phyloP scores from a whole-genome alignment of 2,797 vertebrate genomes.

The Gallirallus australis region DNA sequence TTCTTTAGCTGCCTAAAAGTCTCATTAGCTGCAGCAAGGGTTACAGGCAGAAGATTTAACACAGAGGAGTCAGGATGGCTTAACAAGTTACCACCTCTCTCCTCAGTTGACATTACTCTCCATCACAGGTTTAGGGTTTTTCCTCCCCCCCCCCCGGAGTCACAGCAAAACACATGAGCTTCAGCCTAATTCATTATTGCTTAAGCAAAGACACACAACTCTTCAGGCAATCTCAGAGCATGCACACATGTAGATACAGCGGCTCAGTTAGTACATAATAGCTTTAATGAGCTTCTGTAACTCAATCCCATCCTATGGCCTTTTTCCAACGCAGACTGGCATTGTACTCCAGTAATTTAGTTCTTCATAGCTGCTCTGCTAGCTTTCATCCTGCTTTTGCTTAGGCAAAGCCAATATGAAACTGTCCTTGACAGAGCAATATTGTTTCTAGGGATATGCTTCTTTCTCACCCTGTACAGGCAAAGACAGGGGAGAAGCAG shows the following conservation, averaged over 20 bases:
- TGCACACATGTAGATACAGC: background rate
- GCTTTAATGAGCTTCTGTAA: background rate
- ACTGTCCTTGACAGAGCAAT: background rate
- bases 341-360: background rate
- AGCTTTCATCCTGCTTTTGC: slow-evolving; percentile 16
- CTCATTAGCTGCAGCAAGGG: background rate
- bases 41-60: background rate
- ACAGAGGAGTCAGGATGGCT: background rate
- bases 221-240: background rate
- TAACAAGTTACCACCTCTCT: background rate
- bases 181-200: background rate
- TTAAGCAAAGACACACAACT: background rate
- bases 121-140: background rate
- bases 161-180: background rate
- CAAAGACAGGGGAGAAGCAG: background rate
- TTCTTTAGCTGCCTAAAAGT: background rate
- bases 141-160: background rate
- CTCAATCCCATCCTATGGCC: background rate
- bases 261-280: background rate
- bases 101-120: background rate
- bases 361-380: background rate
- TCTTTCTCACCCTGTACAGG: background rate
- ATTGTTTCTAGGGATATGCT: background rate
- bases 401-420: background rate
- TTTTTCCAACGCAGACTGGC: background rate